Conservation (phyloP, 2,888 invertebrate species). For the Papilio elwesi region DNA sequence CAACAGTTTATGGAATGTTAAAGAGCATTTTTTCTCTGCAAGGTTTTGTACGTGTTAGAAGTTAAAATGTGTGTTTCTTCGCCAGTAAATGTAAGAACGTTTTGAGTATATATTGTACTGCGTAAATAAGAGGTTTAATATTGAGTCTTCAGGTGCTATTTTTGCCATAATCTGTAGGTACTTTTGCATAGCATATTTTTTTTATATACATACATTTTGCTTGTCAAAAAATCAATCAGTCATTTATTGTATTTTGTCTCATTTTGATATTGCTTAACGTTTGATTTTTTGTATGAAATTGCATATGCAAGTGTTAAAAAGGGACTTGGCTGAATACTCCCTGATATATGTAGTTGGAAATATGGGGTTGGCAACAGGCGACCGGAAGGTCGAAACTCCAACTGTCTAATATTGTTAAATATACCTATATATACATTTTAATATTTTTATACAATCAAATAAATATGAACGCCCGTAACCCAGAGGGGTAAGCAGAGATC, state of each 20-base stretch:
- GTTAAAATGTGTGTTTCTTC: conserved; percentile 1
- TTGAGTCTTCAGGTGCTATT: conserved; percentile 37
- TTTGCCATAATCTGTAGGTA: conserved; percentile 18
- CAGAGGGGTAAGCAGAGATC: too few relatives aligned
- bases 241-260: conserved; percentile 10
- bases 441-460: too few relatives aligned
- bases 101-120: conserved; percentile 12
- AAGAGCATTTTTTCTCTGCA: neutral
- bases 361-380: too few relatives aligned
- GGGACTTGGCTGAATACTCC: neutral
- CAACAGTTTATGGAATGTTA: conserved; percentile 9
- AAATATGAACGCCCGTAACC: too few relatives aligned
- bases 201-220: conserved; percentile 18
- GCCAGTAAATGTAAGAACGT: conserved; percentile 8
- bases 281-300: neutral
- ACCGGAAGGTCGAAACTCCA: too few relatives aligned
- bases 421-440: too few relatives aligned
- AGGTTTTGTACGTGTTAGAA: conserved; percentile 1
- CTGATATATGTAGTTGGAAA: too few relatives aligned
- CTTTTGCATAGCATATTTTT: conserved; percentile 9
- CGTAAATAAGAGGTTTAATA: conserved; percentile 5
- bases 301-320: neutral
- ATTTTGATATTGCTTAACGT: conserved; percentile 11
- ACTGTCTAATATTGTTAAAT: too few relatives aligned
- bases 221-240: conserved; percentile 2